These are phyloP conservation scores for Galerucella calmariensis DNA, from an alignment of 2,888 invertebrate genomes.

Conservation along the genomic window DNA sequence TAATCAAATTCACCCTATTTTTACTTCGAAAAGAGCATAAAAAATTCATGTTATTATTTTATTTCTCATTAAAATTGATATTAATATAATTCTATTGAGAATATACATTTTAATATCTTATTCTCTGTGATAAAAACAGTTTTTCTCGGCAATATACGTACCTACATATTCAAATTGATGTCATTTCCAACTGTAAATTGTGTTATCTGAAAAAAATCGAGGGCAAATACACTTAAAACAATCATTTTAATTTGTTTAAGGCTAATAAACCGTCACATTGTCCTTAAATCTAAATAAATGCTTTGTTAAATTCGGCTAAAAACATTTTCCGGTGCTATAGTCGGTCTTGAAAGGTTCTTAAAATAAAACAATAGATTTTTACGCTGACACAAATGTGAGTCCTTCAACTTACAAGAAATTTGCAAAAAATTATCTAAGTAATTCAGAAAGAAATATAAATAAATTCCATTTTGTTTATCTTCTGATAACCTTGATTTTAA, in stretches of 20 bases:
- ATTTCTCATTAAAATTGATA: too few species aligned
- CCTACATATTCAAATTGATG: constrained; percentile 2
- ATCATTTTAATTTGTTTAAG: neutral
- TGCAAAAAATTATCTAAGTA: too few species aligned
- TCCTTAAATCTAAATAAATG: neutral
- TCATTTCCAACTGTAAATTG: neutral
- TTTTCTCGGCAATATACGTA: neutral
- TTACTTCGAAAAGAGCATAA: too few species aligned
- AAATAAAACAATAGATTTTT: neutral
- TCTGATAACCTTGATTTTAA: neutral
- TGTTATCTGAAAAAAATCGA: constrained; percentile 1
- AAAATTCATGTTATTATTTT: too few species aligned
- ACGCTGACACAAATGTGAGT: too few species aligned
- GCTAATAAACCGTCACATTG: neutral
- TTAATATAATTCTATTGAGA: too few species aligned
- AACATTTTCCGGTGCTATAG: neutral
- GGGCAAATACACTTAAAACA: constrained; percentile 1
- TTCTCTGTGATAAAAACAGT: neutral
- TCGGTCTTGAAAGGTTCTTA: neutral
- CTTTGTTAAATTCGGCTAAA: neutral
- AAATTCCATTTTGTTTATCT: neutral
- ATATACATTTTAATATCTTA: neutral
- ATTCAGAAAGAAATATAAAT: neutral
- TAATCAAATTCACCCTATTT: too few species aligned
- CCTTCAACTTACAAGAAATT: too few species aligned